Evolutionary conservation across 2,797 vertebrate genomes (phyloP).

Genomic region (Holocentrus rufus): DNA sequence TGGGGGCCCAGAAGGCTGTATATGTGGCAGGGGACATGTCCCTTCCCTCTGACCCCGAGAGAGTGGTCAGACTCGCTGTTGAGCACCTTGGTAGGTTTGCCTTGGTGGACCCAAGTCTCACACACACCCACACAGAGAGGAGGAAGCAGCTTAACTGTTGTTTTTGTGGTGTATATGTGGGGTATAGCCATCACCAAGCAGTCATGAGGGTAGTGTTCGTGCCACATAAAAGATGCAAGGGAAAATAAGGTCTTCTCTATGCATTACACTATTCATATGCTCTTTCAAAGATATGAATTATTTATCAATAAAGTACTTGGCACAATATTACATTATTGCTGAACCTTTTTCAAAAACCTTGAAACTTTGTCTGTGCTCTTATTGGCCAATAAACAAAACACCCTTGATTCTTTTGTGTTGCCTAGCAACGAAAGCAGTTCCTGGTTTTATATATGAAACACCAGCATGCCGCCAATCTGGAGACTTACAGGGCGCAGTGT

Average conservation of each 20-base stretch:
- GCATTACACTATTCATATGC: slow-evolving; percentile 29
- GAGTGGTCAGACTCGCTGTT: slow-evolving; percentile 72
- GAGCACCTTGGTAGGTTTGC: slow-evolving; percentile 74
- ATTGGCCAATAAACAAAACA: slow-evolving; percentile 74
- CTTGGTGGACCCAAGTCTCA: not conserved
- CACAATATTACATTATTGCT: slow-evolving; percentile 52
- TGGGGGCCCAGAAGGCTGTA: slow-evolving; percentile 66
- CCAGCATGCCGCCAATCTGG: slow-evolving; percentile 73
- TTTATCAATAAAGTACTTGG: not conserved
- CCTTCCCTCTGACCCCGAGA: slow-evolving; percentile 62
- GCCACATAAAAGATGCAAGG: not conserved
- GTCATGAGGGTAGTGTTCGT: slow-evolving; percentile 8
- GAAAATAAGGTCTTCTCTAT: not conserved
- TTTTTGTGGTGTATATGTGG: not conserved
- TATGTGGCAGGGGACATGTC: slow-evolving; percentile 74
- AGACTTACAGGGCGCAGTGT: slow-evolving; percentile 68
- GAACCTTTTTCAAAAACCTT: slow-evolving; percentile 70
- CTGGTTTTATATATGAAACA: slow-evolving; percentile 76
- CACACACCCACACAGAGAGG: not conserved
- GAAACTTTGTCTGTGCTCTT: slow-evolving; percentile 72
- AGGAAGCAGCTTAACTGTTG: not conserved
- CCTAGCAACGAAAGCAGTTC: slow-evolving; percentile 76
- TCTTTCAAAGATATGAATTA: slow-evolving; percentile 13
- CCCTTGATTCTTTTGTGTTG: slow-evolving; percentile 80
- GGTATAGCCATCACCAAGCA: slow-evolving; percentile 8